These are phyloP conservation scores for Hepsetus odoe DNA, from an alignment of 2,113 vertebrate genomes.

Conservation along the genomic window DNA sequence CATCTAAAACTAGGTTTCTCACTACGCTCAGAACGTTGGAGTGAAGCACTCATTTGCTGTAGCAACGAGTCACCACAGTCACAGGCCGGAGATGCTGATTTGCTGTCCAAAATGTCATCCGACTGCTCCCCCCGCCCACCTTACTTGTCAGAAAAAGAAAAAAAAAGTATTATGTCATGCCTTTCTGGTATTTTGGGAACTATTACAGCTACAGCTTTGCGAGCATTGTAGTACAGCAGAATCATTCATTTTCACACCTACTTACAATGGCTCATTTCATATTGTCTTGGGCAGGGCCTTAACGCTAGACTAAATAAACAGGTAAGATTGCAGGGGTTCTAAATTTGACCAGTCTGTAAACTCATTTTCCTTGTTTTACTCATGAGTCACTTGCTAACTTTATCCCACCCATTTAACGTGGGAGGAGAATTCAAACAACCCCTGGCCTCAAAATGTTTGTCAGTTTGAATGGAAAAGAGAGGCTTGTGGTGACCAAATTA, in stretches of 20 bases:
- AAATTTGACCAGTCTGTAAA: constrained; percentile 45
- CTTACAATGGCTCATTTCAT: constrained; percentile 47
- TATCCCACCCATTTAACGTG: constrained; percentile 10
- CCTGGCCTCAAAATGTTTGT: neutral
- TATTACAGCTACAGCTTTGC: constrained; percentile 12
- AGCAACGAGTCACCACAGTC: constrained; percentile 4
- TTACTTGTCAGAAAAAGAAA: constrained; percentile 25
- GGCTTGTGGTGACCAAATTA: neutral
- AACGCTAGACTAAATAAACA: constrained; percentile 40
- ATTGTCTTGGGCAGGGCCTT: constrained; percentile 18
- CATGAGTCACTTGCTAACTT: constrained; percentile 38
- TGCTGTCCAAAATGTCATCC: constrained; percentile 51
- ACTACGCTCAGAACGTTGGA: neutral
- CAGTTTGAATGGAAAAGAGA: constrained; percentile 4
- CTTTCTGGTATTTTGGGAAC: constrained; percentile 40
- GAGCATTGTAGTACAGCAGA: constrained; percentile 19
- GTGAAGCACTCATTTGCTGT: neutral
- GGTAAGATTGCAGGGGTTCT: constrained; percentile 30
- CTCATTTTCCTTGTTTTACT: constrained; percentile 26
- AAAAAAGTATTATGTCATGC: constrained; percentile 49
- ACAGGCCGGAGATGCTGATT: constrained; percentile 11
- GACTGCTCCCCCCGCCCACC: constrained; percentile 50
- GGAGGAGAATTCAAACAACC: neutral
- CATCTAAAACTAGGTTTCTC: neutral
- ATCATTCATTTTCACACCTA: constrained; percentile 45